Evolutionary conservation across 1,140 invertebrate species (phyloP), one percentile per base, ranked within the genome.

Genomic region (Platyscapa corneri): DNA sequence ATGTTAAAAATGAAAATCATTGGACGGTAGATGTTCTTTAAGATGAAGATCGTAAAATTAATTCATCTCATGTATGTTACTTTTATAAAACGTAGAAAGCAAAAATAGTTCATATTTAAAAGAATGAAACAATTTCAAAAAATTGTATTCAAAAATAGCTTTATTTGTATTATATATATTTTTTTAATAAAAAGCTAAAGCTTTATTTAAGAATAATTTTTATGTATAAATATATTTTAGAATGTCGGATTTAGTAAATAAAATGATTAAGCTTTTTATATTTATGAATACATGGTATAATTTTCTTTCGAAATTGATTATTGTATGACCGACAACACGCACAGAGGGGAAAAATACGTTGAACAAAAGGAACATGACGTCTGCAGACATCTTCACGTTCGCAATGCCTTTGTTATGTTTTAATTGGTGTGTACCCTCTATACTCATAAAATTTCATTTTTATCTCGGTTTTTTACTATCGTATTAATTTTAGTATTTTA

Each of bases 131-230:
- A 82, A 77, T 86, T 86, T 77, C n/a, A 70, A 67, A 64, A 82
- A 82, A 81, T n/a, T 78, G 37, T 82, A 46, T 82, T 82, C 39
- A 86, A 86, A 82, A 86, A 86, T 82, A 82, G 79, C 64, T 60
- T 81, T 78, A 30, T 80, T 83, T 60, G 46, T 67, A 72, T 82
- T 56, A 30, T 80, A 42, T 74, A 34, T 60, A 65, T 64, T n/a
- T 23, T 84, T 56, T 72, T 14, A 56, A 60, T 72, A 60, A 85
- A 85, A 81, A 85, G 78, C 78, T 37, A 72, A 85, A 76, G 72
- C 53, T 76, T 60, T n/a, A 39, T 85, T 84, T 81, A 64, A 74
- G 56, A 53, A 85, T 81, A 72, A 49, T 46, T 82, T 76, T 34
- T 77, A 18, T 67, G 32, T 82, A 86, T 76, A 82, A 81, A 75